Base-by-base conservation (phyloP, 1,140 invertebrate genomes). In the Saxidomus purpurata region DNA sequence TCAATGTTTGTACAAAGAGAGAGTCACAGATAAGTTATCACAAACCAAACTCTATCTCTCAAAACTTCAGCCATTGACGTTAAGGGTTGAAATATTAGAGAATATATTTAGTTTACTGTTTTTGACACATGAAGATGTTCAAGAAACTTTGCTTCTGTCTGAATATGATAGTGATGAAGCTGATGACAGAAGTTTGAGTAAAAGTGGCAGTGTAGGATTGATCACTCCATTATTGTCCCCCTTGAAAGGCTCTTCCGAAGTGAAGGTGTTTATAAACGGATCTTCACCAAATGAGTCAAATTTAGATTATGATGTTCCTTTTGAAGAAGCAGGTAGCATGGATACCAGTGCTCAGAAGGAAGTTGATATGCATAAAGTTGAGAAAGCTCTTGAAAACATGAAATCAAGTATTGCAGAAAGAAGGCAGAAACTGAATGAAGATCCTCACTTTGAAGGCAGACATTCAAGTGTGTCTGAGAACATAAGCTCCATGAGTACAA, bases 91-190 rank as follows among this genome's bases (percentile, higher is more conserved):
- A 91, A 93, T 96, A 17, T 74, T 96, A 83, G 96, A 96, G 91
- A 95, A 96, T 94, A 93, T 96, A 9, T 96, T 96, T 91, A 94
- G 95, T 34, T 86, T 96, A 49, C 90, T 96, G 36, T 96, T 96
- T 93, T 85, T 95, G 11, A 95, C 92, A 49, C 91, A 94, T 82
- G 93, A 94, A 81, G 94, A 95, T 86, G 89, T 96, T 71, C 91
- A 92, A 71, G 93, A 95, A 59, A 85, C 63, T 13, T 87, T 90
- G 2, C 47, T 89, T n/a, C 47, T 76, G 15, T 77, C 89, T 3
- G 93, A 94, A 31, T 86, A 92, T n/a, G 93, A 93, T 31, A 93
- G 92, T 74, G 94, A 93, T 38, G 93, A 93, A 55, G 92, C 82
- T 15, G 86, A 87, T 52, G 91, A 93, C 2, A 88, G 84, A 28